Base-by-base conservation (phyloP, 2,113 vertebrate genomes). In the Pao palembangensis region DNA sequence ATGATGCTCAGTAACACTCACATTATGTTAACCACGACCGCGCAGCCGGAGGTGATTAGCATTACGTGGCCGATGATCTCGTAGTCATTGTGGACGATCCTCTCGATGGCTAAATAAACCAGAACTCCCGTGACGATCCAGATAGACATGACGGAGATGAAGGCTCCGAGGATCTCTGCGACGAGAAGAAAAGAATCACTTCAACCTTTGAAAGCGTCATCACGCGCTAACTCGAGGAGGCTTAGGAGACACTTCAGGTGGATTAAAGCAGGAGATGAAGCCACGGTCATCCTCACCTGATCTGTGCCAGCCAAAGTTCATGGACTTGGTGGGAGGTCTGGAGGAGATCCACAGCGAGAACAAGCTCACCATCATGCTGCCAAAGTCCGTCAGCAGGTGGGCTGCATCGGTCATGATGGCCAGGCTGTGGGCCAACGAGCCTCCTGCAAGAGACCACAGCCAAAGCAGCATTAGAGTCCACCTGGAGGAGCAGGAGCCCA, bases 351-450 rank as follows among this genome's bases (percentile, higher is more conserved):
- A 98, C 46, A 99, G 90, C 46, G 96, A 99, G 88, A 99, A 97
- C 67, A 99, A 90, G 79, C 96, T 98, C 83, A 94, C 94, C 14
- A 94, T 86, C 95, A 99, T 98, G 76, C 95, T 98, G 81, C 94
- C 95, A 67, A 99, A 91, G 0, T 99, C 96, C 0, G 95, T 94
- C 75, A 99, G 92, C 21, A 99, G 91, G 80, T 99, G 96, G 2
- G 93, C 96, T 0, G 96, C 96, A 0, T 99, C 96, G 0, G 96
- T 98, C 96, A 99, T 98, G 77, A 99, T 94, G 82, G 96, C 96
- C 85, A 99, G 85, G 76, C 96, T 99, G 89, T 96, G 96, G 0
- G 96, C 95, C 78, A 99, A 80, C 78, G 98, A 99, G 8, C 96
- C 96, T 0, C 96, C 96, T 98, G 91, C 0, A 54, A 48, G 18